These are phyloP conservation scores for Tinea semifulvella DNA, from an alignment of 2,888 invertebrate species.

Conservation along the genomic window DNA sequence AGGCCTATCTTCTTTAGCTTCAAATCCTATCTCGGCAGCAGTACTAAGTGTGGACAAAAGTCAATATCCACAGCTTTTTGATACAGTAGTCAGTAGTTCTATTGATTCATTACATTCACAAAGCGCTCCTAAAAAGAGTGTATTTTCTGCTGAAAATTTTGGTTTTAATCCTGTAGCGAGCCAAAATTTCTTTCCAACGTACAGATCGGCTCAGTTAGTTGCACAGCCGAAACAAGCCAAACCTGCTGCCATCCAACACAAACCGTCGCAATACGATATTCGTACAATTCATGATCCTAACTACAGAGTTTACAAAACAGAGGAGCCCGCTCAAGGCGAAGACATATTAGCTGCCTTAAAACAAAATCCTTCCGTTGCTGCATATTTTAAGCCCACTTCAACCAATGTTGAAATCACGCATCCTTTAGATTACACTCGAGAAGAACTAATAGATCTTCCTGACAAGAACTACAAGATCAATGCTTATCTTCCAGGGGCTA, in stretches of 20 bases:
- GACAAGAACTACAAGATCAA: constrained; percentile 56
- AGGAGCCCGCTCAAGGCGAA: constrained; percentile 46
- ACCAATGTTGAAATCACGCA: constrained; percentile 54
- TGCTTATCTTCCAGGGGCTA: constrained; percentile 57
- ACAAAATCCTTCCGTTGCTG: constrained; percentile 52
- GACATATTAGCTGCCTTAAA: constrained; percentile 52
- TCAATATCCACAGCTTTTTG: constrained; percentile 53
- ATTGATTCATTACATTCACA: constrained; percentile 51
- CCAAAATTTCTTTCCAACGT: constrained; percentile 43
- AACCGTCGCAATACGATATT: constrained; percentile 54
- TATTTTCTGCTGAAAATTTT: constrained; percentile 52
- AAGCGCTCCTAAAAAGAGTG: constrained; percentile 44
- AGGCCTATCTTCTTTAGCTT: constrained; percentile 54
- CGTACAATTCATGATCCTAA: constrained; percentile 54
- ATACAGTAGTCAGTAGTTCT: constrained; percentile 58
- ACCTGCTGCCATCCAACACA: constrained; percentile 33
- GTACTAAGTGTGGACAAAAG: constrained; percentile 54
- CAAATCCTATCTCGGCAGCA: constrained; percentile 50
- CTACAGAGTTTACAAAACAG: constrained; percentile 58
- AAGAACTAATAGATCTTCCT: constrained; percentile 37
- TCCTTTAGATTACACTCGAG: constrained; percentile 50
- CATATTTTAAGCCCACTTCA: constrained; percentile 51
- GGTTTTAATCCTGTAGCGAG: constrained; percentile 60
- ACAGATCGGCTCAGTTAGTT: constrained; percentile 40
- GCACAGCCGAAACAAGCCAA: constrained; percentile 29